phyloP scores from a whole-genome alignment of 92 coral and sea anemone species.

The Blastomussa wellsi region DNA sequence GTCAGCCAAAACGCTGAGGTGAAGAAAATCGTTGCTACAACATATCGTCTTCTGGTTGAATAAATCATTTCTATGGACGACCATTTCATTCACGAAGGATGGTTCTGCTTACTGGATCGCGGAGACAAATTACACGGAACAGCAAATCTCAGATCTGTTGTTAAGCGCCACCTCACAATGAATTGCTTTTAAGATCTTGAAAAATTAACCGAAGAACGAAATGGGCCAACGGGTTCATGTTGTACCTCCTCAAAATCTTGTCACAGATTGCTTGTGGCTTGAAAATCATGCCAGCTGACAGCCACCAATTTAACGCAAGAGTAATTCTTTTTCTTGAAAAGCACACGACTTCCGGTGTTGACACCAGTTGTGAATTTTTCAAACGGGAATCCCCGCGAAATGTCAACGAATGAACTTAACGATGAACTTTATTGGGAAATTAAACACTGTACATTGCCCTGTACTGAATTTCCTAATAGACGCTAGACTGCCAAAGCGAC shows the following conservation, averaged over 20 bases:
- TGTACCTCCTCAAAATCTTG: neutral
- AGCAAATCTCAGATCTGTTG: neutral
- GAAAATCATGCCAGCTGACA: neutral
- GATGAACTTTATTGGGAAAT: constrained; percentile 1
- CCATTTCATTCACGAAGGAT: constrained; percentile 17
- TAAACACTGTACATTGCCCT: neutral
- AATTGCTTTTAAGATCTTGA: constrained; percentile 1
- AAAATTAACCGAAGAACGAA: constrained; percentile 14
- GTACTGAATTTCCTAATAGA: neutral
- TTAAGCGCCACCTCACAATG: constrained; percentile 8
- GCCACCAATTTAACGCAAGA: constrained; percentile 29
- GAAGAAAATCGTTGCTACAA: constrained; percentile 66
- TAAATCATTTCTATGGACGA: constrained; percentile 46
- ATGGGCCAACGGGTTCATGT: neutral
- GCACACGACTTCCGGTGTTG: constrained; percentile 1
- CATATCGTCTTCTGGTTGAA: constrained; percentile 71
- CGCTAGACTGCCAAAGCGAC: neutral
- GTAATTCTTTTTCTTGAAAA: neutral
- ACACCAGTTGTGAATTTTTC: neutral
- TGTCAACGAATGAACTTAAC: neutral
- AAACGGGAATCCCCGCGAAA: constrained; percentile 56
- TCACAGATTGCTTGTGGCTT: constrained; percentile 32
- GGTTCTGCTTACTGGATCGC: constrained; percentile 5
- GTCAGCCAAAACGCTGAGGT: constrained; percentile 85
- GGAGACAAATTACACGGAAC: neutral